Evolutionary conservation across 2,113 vertebrate genomes (phyloP), one percentile per base, ranked within the genome.

Genomic region (Aramus guarauna): DNA sequence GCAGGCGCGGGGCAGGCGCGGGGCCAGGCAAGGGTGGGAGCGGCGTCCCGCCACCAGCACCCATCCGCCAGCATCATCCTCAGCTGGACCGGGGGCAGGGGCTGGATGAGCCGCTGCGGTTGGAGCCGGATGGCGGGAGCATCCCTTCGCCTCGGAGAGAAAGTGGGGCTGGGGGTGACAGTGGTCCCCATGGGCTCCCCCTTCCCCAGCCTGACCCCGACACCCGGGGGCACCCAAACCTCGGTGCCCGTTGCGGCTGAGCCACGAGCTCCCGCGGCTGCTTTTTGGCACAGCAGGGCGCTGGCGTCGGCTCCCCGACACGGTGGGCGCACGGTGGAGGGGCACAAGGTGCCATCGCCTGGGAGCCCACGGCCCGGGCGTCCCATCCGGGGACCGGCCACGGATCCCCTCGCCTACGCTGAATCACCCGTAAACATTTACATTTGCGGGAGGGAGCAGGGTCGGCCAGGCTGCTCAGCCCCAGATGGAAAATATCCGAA

Each of bases 211-310:
- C 55, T 7, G 36, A n/a, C 30, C 50, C 3, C 3, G 6, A 9
- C 11, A 17, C 15, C 52, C 23, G 0, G 1, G 37, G 62, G 8
- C 45, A 12, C 56, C 4, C 8, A 15, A 36, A 10, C 64, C 64
- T 26, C 20, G 0, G 2, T 56, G 41, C 30, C 50, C 3, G 0
- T 34, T 9, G 11, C 0, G 5, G 32, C 18, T 23, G 27, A 43
- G 34, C 59, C 66, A 4, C 1, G 3, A 37, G 3, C 56, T 15
- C 81, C 50, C 3, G 2, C 2, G 2, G 50, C 55, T 9, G 50
- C 32, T 15, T 41, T 43, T 43, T 4, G 43, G 60, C 66, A 37
- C 3, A 3, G 59, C 36, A 4, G 11, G 52, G 34, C 37, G 24
- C 6, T 58, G 0, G 34, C 37, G 24, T 7, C 66, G 0, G 0